A percentile compares a stretch with the other conserved stretches of the same genome.
These are phyloP conservation scores for Agrotis clavis DNA, from an alignment of 2,888 invertebrate genomes.

Conservation along the genomic window DNA sequence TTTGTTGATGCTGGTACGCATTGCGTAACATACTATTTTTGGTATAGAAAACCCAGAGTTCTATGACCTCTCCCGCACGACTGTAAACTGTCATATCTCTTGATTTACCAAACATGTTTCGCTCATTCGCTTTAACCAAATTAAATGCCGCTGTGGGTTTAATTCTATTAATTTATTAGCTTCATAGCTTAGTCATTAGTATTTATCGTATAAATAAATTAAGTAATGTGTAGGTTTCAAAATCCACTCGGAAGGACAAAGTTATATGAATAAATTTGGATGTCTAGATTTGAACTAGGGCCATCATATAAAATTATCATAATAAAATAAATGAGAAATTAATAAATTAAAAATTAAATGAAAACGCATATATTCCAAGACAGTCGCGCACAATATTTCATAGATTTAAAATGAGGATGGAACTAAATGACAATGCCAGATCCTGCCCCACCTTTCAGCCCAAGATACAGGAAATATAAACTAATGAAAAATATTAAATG, in stretches of 20 bases:
- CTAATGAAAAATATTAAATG: too few relatives aligned
- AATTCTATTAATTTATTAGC: conserved; percentile 49
- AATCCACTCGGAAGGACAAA: conserved; percentile 29
- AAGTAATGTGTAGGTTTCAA: conserved; percentile 42
- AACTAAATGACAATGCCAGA: conserved; percentile 19
- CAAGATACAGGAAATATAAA: too few relatives aligned
- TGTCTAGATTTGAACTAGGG: not conserved
- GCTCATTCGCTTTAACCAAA: conserved; percentile 11
- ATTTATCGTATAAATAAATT: conserved; percentile 39
- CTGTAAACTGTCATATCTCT: conserved; percentile 33
- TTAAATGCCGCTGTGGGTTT: conserved; percentile 31
- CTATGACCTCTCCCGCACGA: conserved; percentile 71
- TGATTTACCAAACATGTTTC: conserved; percentile 45
- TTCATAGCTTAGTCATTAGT: conserved; percentile 35
- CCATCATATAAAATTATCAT: too few relatives aligned
- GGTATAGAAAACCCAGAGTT: conserved; percentile 74
- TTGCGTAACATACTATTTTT: conserved; percentile 81
- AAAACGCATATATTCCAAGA: not conserved
- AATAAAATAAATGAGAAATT: too few relatives aligned
- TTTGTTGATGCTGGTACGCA: conserved; percentile 76
- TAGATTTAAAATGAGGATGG: not conserved
- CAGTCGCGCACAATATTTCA: not conserved
- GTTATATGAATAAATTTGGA: not conserved
- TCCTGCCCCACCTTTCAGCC: too few relatives aligned
- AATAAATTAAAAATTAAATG: not conserved